Conservation (phyloP, 1,140 invertebrate genomes). For the Zophobas atratus region DNA sequence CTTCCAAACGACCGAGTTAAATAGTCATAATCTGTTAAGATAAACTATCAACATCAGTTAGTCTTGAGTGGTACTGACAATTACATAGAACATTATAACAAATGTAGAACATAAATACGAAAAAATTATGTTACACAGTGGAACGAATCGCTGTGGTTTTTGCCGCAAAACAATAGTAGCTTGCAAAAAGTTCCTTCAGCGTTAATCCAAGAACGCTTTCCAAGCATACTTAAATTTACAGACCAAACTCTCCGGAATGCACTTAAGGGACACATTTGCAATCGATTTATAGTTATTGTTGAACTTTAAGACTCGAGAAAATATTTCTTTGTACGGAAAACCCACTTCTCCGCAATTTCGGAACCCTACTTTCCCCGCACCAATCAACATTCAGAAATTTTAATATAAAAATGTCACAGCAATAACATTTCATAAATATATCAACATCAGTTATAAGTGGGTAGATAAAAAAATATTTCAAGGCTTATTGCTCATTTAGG, state of each 20-base stretch:
- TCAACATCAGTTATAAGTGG: not conserved
- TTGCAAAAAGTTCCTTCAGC: not conserved
- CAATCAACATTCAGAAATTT: not conserved
- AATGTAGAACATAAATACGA: too few species aligned
- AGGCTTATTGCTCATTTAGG: not conserved
- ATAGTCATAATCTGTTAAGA: not conserved
- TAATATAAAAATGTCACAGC: too few species aligned
- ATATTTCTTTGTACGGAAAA: too few species aligned
- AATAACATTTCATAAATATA: not conserved
- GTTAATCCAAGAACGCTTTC: constrained; percentile 15
- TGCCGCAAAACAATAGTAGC: not conserved
- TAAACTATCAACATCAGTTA: not conserved
- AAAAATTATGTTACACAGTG: not conserved
- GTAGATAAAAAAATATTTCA: not conserved
- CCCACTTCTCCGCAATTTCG: too few species aligned
- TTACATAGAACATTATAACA: too few species aligned
- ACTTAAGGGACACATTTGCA: constrained; percentile 33
- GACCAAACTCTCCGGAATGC: not conserved
- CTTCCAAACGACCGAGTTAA: constrained; percentile 3
- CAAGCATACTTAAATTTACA: constrained; percentile 10
- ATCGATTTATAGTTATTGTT: constrained; percentile 28
- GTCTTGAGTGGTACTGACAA: too few species aligned
- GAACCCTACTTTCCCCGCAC: not conserved
- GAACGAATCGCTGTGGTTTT: not conserved
- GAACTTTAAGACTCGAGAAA: not conserved